Evolutionary conservation across 53 echinoderm and acorn worm species (phyloP), one percentile per base, ranked within the genome.

Genomic region (Luidia sarsii): DNA sequence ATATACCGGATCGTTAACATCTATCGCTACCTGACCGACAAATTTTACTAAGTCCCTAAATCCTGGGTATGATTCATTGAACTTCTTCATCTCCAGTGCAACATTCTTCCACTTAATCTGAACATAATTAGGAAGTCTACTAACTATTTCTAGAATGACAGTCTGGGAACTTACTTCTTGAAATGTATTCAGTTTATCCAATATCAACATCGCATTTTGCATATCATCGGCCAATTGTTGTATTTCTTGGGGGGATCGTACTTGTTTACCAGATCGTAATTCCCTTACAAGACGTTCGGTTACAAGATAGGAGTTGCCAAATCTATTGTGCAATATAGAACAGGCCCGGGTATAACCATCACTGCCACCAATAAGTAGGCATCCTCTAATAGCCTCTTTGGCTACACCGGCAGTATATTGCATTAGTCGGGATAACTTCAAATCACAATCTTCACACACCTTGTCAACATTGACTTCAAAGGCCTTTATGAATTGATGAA

Each of bases 401-500:
- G 85, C 85, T 10, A 54, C 2, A 34, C 85, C 85, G 3, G 75
- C n/a, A 38, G 85, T 75, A 28, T 85, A 85, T 11, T 85, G 75
- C 65, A 85, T 85, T 15, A 85, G 67, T 32, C 85, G 74, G n/a
- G 85, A 39, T 33, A 71, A 73, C 46, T 64, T 73, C 0, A 84
- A 8, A 33, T 84, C 84, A 74, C 52, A 9, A 53, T 73, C 85
- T 18, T 75, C 85, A 38, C 85, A 75, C 11, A 53, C n/a, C 39
- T 53, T 85, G 18, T 85, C 85, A 41, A 85, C 85, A 32, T 85
- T 85, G 48, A 75, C 84, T 23, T 83, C 84, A 36, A 83, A 83
- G 7, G 65, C 85, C 19, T 24, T 65, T 27, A 64, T 18, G 28
- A 85, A 85, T 46, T 85, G 85, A 41, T 85, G 65, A 30, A 25